A percentile compares a stretch with the other conserved stretches of the same genome.
Conservation (phyloP, 2,888 invertebrate species). For the Coremacera marginata region DNA sequence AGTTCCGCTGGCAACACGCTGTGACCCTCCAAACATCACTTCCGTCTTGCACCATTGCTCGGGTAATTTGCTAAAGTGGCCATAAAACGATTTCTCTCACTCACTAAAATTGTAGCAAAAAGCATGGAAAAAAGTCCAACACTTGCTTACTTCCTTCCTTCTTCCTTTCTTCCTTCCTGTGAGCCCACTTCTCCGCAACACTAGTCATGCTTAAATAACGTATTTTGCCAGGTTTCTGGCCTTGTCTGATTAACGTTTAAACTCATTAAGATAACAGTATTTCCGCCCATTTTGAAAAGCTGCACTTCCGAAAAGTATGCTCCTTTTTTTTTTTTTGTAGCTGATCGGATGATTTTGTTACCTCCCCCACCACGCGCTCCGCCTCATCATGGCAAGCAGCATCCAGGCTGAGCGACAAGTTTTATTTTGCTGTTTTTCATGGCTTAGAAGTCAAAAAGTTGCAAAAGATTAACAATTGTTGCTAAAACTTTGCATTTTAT, state of each 20-base stretch:
- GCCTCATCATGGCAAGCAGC: not conserved
- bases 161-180: not conserved
- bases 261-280: conserved; percentile 67
- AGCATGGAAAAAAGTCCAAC: conserved; percentile 5
- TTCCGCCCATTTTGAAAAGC: conserved; percentile 43
- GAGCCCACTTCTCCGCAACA: not conserved
- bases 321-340: not conserved
- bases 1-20: conserved; percentile 37
- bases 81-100: conserved; percentile 37
- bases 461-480: conserved; percentile 24
- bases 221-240: conserved; percentile 38
- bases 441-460: not conserved
- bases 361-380: not conserved
- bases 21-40: not conserved
- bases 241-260: conserved; percentile 55
- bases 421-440: no score
- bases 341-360: not conserved
- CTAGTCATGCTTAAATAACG: not conserved
- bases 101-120: conserved; percentile 26
- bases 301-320: not conserved
- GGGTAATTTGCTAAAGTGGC: conserved; percentile 23
- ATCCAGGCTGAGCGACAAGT: not conserved
- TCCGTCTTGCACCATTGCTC: not conserved
- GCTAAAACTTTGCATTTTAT: conserved; percentile 21
- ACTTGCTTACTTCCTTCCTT: not conserved